phyloP scores from a whole-genome alignment of 2,113 vertebrate genomes.

The Ornithorhynchus anatinus region DNA sequence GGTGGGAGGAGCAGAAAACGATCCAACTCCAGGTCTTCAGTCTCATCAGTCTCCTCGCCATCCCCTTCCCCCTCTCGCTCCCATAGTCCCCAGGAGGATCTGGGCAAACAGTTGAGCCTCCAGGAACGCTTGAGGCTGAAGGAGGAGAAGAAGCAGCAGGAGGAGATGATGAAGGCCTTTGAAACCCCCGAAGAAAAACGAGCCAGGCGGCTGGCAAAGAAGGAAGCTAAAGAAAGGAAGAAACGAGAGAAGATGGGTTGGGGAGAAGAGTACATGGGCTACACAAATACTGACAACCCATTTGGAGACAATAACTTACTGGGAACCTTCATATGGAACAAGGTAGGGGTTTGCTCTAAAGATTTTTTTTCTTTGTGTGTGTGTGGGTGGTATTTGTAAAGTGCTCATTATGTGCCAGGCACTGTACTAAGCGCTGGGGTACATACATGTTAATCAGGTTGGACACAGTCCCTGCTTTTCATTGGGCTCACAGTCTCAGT shows the following conservation, averaged over 20 bases:
- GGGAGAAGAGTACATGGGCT: constrained; percentile 99
- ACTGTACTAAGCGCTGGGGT: too few relatives aligned
- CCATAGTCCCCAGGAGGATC: constrained; percentile 37
- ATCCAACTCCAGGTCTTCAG: constrained; percentile 69
- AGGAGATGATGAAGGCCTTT: constrained; percentile 89
- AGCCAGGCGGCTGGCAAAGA: constrained; percentile 89
- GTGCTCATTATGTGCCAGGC: too few relatives aligned
- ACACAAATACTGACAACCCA: constrained; percentile 97
- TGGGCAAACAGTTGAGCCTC: constrained; percentile 62
- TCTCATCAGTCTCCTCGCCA: constrained; percentile 75
- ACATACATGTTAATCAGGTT: too few relatives aligned
- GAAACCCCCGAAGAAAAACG: constrained; percentile 96
- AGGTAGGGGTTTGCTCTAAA: constrained; percentile 67
- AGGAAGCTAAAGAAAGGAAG: constrained; percentile 95
- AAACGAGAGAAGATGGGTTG: constrained; percentile 98
- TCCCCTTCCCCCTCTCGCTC: constrained; percentile 37
- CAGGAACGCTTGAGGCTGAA: constrained; percentile 70
- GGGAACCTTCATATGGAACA: constrained; percentile 97
- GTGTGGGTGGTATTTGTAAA: too few relatives aligned
- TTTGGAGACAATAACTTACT: constrained; percentile 97
- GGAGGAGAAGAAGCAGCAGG: constrained; percentile 77
- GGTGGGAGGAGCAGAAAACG: not conserved
- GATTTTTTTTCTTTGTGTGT: too few relatives aligned
- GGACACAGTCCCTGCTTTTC: too few relatives aligned
- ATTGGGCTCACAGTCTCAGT: too few relatives aligned